Percentiles rank a stretch among this genome's conserved stretches.
phyloP scores from a whole-genome alignment of 2,888 invertebrate genomes.

The Scaptomyza parva region DNA sequence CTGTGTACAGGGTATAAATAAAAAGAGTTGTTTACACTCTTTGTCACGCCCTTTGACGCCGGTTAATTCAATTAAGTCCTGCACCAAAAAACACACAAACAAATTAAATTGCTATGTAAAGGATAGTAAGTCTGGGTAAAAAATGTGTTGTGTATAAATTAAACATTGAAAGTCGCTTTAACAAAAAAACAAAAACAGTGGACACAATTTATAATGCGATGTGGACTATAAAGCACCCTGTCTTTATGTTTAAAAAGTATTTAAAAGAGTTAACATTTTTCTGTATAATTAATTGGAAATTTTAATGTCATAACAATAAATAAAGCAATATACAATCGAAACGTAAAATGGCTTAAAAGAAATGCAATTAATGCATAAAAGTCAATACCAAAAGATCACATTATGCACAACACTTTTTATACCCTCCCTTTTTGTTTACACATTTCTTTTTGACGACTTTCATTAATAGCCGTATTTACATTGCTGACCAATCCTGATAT shows the following conservation, averaged over 20 bases:
- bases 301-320: not conserved
- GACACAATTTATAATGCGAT: not conserved
- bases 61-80: constrained; percentile 64
- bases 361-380: not conserved
- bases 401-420: not conserved
- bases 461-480: not conserved
- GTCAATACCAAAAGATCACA: not conserved
- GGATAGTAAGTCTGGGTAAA: constrained; percentile 21
- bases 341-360: not conserved
- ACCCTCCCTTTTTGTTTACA: not conserved
- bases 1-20: not conserved
- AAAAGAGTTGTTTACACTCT: constrained; percentile 20
- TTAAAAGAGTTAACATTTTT: not conserved
- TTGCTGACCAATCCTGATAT: not conserved
- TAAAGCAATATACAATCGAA: no score
- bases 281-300: not conserved
- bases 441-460: not conserved
- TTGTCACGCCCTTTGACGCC: constrained; percentile 22
- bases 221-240: constrained; percentile 14
- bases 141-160: constrained; percentile 42
- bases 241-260: not conserved
- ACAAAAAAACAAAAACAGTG: constrained; percentile 1
- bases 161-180: constrained; percentile 27
- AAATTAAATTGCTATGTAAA: constrained; percentile 19
- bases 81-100: constrained; percentile 8